Percentiles rank a stretch among this genome's conserved stretches.
These are phyloP conservation scores for Sturnira hondurensis DNA, from an alignment of 2,113 vertebrate species.

Conservation along the genomic window DNA sequence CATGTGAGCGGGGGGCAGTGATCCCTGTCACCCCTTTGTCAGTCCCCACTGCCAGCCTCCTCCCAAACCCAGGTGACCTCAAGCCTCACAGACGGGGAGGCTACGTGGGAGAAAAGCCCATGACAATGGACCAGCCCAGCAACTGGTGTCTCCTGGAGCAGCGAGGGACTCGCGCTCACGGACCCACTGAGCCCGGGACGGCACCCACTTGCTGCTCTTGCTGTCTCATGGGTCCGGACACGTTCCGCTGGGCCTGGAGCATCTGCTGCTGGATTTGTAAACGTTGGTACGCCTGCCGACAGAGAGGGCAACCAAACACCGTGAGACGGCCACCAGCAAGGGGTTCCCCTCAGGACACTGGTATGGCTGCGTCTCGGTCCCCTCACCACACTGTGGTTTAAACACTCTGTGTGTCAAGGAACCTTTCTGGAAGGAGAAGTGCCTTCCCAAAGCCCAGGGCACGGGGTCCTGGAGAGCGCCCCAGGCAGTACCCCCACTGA, in stretches of 20 bases:
- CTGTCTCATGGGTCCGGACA: conserved; percentile 98
- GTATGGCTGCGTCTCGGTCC: not conserved
- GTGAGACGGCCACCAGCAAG: accelerated
- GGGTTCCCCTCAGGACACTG: too few species aligned
- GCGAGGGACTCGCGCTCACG: not conserved
- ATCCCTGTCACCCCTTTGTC: accelerated
- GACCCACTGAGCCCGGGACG: not conserved
- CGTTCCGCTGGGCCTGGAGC: conserved; percentile 99
- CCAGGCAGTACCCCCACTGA: not conserved
- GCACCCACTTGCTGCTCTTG: conserved; percentile 99
- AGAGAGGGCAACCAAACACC: not conserved
- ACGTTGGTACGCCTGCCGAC: conserved; percentile 96
- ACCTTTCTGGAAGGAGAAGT: not conserved
- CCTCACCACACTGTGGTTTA: not conserved
- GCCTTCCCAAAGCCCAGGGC: not conserved
- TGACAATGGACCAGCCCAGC: accelerated
- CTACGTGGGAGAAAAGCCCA: not conserved
- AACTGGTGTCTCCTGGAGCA: not conserved
- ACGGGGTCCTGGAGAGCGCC: not conserved
- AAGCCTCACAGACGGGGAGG: not conserved
- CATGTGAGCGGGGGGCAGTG: not conserved
- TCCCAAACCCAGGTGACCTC: not conserved
- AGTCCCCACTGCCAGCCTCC: not conserved
- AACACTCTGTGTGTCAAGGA: not conserved
- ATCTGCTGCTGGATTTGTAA: conserved; percentile 99